A percentile compares a stretch with the other conserved stretches of the same genome.
These are phyloP conservation scores for Margarornis squamiger DNA, from an alignment of 2,797 vertebrate species.

Conservation along the genomic window DNA sequence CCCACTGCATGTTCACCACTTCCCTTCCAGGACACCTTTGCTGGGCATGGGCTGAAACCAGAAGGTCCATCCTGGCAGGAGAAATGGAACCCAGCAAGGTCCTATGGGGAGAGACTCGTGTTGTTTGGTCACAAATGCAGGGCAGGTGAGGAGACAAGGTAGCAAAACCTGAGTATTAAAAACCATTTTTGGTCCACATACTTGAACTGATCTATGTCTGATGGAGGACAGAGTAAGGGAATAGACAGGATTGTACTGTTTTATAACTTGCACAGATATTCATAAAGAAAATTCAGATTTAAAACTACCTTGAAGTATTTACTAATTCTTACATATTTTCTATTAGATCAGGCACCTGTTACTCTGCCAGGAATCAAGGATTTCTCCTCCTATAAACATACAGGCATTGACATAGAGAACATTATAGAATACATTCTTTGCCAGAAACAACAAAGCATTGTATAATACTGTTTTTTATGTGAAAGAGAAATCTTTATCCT, in stretches of 20 bases:
- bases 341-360: neutral
- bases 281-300: neutral
- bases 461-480: neutral
- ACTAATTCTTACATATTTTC: neutral
- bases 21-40: neutral
- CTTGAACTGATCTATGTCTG: neutral
- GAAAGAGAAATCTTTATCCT: slow-evolving; percentile 25
- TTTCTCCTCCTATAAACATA: neutral
- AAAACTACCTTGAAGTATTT: neutral
- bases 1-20: accelerated
- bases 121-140: neutral
- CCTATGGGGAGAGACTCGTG: accelerated
- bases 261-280: neutral
- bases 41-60: neutral
- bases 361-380: neutral
- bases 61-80: accelerated
- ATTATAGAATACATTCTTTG: neutral
- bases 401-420: neutral
- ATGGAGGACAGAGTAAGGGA: neutral
- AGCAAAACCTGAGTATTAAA: neutral
- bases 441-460: neutral
- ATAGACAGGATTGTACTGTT: neutral
- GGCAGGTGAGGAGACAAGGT: neutral
- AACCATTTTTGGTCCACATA: neutral
- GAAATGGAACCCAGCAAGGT: neutral